Evolutionary conservation across 2,113 vertebrate species (phyloP).

Genomic region (Psittacula cyanocephala): DNA sequence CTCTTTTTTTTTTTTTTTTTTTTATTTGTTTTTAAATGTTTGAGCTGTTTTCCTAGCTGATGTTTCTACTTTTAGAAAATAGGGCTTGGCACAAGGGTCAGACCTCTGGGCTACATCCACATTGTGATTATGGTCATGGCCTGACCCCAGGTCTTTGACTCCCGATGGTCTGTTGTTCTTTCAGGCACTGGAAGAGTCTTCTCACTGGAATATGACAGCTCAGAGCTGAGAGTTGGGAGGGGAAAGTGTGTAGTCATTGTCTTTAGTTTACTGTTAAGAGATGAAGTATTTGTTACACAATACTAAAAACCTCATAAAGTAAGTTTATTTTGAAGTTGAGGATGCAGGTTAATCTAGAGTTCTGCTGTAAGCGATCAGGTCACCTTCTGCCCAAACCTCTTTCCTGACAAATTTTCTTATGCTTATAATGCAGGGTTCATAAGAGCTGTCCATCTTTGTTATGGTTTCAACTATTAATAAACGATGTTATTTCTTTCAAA

Average conservation of each 20-base stretch:
- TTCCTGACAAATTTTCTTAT: not conserved
- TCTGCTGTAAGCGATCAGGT: not conserved
- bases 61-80: not conserved
- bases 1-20: not conserved
- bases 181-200: not conserved
- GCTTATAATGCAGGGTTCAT: rapidly evolving
- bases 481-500: slow-evolving; percentile 43
- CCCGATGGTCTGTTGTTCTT: not conserved
- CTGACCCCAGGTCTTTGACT: not conserved
- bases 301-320: not conserved
- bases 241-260: not conserved
- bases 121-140: not conserved
- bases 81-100: not conserved
- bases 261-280: not conserved
- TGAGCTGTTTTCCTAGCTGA: not conserved
- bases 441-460: not conserved
- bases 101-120: not conserved
- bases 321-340: not conserved
- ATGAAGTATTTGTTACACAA: not conserved
- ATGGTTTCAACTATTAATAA: not conserved
- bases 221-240: not conserved
- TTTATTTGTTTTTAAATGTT: not conserved
- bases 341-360: not conserved
- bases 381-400: not conserved
- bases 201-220: not conserved